A percentile compares a stretch with the other conserved stretches of the same genome.
These are phyloP conservation scores for Nylanderia fulva DNA, from an alignment of 1,140 invertebrate genomes.

Conservation along the genomic window DNA sequence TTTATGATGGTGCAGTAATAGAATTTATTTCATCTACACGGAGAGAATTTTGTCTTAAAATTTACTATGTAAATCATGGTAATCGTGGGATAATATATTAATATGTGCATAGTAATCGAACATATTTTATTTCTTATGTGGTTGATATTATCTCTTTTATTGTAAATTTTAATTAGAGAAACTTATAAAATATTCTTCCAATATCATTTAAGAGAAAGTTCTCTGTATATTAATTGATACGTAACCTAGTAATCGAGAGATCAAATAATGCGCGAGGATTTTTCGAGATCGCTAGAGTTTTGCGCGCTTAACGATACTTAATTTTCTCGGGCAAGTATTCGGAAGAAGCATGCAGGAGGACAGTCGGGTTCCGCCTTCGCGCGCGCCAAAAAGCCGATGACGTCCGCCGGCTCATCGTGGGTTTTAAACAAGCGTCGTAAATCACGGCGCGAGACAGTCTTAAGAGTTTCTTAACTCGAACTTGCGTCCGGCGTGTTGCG, in stretches of 20 bases:
- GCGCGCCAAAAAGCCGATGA: slow-evolving; percentile 2
- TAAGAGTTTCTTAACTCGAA: slow-evolving; percentile 64
- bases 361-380: slow-evolving; percentile 44
- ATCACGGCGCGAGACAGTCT: slow-evolving; percentile 57
- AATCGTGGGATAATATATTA: too few relatives aligned
- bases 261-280: slow-evolving; percentile 20
- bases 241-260: neutral
- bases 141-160: too few relatives aligned
- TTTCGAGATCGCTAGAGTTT: neutral
- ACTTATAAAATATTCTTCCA: too few relatives aligned
- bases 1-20: slow-evolving; percentile 6
- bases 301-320: slow-evolving; percentile 14
- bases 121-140: too few relatives aligned
- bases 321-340: slow-evolving; percentile 19
- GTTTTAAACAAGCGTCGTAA: slow-evolving; percentile 66
- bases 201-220: too few relatives aligned
- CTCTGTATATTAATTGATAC: too few relatives aligned
- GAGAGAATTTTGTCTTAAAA: too few relatives aligned
- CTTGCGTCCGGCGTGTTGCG: slow-evolving; percentile 25
- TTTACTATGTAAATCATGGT: too few relatives aligned
- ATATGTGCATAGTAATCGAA: too few relatives aligned
- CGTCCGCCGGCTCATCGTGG: slow-evolving; percentile 54
- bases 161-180: too few relatives aligned
- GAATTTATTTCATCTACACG: slow-evolving; percentile 19
- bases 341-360: slow-evolving; percentile 4